phyloP scores from a whole-genome alignment of 2,113 vertebrate genomes.

The Lontra canadensis region DNA sequence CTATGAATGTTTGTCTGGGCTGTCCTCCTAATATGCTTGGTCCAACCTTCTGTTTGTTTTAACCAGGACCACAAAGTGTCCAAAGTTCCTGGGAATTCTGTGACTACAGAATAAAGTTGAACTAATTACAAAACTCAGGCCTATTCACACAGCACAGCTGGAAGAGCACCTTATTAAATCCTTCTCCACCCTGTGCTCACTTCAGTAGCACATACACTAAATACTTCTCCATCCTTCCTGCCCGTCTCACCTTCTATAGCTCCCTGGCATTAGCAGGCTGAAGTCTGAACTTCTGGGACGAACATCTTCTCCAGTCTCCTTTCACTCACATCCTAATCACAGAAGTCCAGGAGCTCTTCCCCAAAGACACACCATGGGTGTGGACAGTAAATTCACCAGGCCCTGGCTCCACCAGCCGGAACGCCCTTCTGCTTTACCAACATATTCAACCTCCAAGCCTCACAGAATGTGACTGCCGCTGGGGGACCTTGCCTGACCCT shows the following conservation, averaged over 20 bases:
- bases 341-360: background rate
- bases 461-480: background rate
- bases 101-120: background rate
- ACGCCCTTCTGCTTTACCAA: background rate
- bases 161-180: background rate
- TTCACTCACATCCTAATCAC: background rate
- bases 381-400: background rate
- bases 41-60: background rate
- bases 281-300: background rate
- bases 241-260: background rate
- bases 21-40: background rate
- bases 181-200: background rate
- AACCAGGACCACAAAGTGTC: background rate
- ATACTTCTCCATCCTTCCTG: background rate
- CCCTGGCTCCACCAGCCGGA: background rate
- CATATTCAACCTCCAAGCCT: background rate
- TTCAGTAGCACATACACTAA: background rate
- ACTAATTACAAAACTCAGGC: background rate
- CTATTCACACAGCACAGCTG: background rate
- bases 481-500: background rate
- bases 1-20: background rate
- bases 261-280: background rate
- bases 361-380: background rate
- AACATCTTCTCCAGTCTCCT: background rate
- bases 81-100: background rate